Percentiles rank a stretch among this genome's conserved stretches.
Evolutionary conservation across 2,113 vertebrate species (phyloP).

Genomic region (Dipodomys spectabilis): DNA sequence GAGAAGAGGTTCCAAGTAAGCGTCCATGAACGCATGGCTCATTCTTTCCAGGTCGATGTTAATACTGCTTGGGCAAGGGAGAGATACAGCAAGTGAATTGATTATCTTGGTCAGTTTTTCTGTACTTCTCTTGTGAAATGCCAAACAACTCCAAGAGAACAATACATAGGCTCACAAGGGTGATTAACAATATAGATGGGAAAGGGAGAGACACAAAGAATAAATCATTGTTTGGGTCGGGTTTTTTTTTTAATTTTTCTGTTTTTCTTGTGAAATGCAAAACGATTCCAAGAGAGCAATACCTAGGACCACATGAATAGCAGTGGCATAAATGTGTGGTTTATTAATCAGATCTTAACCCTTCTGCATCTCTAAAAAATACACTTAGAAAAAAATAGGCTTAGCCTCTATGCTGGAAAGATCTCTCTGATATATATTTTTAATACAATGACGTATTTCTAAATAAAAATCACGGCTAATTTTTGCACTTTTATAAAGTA

Average conservation of each 20-base stretch:
- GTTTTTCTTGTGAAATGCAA: slow-evolving; percentile 43
- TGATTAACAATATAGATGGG: no score
- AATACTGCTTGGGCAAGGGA: not conserved
- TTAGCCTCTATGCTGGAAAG: not conserved
- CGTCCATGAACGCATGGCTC: not conserved
- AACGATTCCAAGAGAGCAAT: slow-evolving; percentile 15
- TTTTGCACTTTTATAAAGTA: slow-evolving; percentile 56
- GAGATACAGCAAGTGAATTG: not conserved
- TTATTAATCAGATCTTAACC: not conserved
- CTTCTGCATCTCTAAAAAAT: not conserved
- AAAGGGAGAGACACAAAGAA: no score
- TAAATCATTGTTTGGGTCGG: not conserved
- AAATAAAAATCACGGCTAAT: slow-evolving; percentile 14
- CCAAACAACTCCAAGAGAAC: no score
- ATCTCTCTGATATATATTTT: slow-evolving; percentile 24
- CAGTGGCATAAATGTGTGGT: not conserved
- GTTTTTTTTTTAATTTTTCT: not conserved
- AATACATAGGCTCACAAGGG: no score
- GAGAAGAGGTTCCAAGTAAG: slow-evolving; percentile 6
- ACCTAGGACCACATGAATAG: not conserved
- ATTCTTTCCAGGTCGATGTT: not conserved
- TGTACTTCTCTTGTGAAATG: not conserved
- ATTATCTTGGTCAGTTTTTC: not conserved
- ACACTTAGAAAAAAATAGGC: not conserved
- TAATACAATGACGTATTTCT: slow-evolving; percentile 43